Base-by-base conservation (phyloP, 53 echinoderm and acorn worm species). In the Paelopatides confundens region DNA sequence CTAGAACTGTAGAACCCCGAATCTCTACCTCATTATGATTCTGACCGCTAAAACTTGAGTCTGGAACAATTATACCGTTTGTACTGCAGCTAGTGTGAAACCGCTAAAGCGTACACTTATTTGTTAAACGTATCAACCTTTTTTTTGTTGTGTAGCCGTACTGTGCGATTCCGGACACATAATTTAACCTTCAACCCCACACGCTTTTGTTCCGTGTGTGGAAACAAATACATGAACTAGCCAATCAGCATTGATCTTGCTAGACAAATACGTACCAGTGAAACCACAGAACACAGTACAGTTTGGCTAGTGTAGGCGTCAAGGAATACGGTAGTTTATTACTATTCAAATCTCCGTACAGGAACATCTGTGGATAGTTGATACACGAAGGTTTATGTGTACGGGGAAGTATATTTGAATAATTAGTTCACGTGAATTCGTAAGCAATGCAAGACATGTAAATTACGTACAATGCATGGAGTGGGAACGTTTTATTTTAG, bases 91-190 rank as follows among this genome's bases (percentile, higher is more conserved):
- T n/a, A n/a, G 68, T 67, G 68, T 52, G 53, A 79, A 79, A 79
- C 79, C 53, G 29, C 50, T 31, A 31, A n/a, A 52, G 31, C 79
- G 51, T 79, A 79, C 79, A 50, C 79, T 26, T 51, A n/a, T 6
- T 67, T 31, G 68, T 67, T 29, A 79, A 79, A 50, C 79, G 79
- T 79, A 74, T 43, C 74, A 74, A 46, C 46, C 79, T 79, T 50
- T 50, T 79, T 15, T 76, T 38, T n/a, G n/a, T n/a, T 47, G 47
- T 36, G 28, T 28, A 14, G 37, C 24, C 38, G 76, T 47, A 47
- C 51, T 32, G 79, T 79, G 53, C 53, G 33, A 79, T 79, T 79
- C 79, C 79, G 79, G 79, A 79, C 51, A 79, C 79, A 50, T 53
- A 53, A 53, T 28, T 50, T 53, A 79, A 79, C 79, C 79, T 79